Base-by-base conservation (phyloP, 1,140 invertebrate genomes). In the Pectinophora gossypiella region DNA sequence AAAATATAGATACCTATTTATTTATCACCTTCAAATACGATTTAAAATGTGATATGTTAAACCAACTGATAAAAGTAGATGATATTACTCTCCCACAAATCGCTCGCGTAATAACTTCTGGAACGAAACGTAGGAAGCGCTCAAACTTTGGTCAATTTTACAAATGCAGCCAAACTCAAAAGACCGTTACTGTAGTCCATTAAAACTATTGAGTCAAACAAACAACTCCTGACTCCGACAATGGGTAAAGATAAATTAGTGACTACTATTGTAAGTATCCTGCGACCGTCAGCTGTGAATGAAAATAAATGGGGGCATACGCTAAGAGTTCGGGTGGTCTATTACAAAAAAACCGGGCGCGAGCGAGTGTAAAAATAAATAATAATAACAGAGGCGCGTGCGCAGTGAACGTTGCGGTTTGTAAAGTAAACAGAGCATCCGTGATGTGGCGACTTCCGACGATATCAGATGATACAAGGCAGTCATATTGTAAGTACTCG, bases 381-480 rank as follows among this genome's bases (percentile, higher is more conserved):
- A 68, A 76, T 77, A 72, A 79, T 73, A 72, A 70, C 67, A 61
- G 56, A 36, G 16, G 44, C 50, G 43, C 49, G 48, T 59, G 64
- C 63, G 36, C 36, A 44, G 1, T 9, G 13, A 44, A 52, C 51
- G 63, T 72, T 76, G 76, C 74, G 76, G 78, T 79, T 70, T 72
- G 59, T 74, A 61, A 46, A 61, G 56, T 72, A 82, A 82, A 82
- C 80, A 84, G 61, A 47, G 74, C 76, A 74, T 83, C 76, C 79
- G 72, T 70, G 61, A 48, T 63, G 57, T 52, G 58, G 63, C 45
- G 65, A 75, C 69, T 79, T 82, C 74, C 78, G 68, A 72, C 64
- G 47, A 60, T 45, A 55, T 56, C 52, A 46, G 23, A 56, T 53
- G 38, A 58, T 59, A 62, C 47, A 53, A 43, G 15, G 36, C 15